Base-by-base conservation (phyloP, 2,797 vertebrate species). In the Odontamblyopus lacepedii region DNA sequence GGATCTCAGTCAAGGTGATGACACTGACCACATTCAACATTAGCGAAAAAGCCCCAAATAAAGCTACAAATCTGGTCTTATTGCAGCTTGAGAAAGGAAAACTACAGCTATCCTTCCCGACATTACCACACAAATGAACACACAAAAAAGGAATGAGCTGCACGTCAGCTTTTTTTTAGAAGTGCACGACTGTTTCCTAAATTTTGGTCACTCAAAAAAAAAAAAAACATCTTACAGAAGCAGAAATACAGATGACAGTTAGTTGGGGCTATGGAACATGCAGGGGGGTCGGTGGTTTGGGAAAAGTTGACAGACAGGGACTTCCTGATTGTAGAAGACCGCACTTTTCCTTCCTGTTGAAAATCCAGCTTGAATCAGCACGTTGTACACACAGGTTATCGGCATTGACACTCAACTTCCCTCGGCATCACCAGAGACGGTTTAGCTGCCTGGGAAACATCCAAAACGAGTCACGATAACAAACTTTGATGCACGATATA, bases 91-190 rank as follows among this genome's bases (percentile, higher is more conserved):
- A 82, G 74, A 77, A 78, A 65, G 83, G 82, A 73, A 80, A 69
- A 86, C 84, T 78, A 71, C 71, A 78, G 61, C 75, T 8, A 74
- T 82, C 77, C 64, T 85, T 88, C 83, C 88, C 86, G 80, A 84
- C 80, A 76, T 89, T 87, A 81, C 82, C 86, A 90, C 92, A 2
- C 11, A 63, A 35, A n/a, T 9, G 8, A 19, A 62, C 83, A 66
- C 67, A 67, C 29, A 64, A 83, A 86, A 30, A 93, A 87, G 94
- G 92, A 96, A 96, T 92, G 92, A 94, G 95, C 94, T 82, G 95
- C 94, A 94, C 88, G 93, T 95, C 94, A 95, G 89, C 91, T 94
- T 59, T 96, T 92, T 90, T 91, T 89, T 69, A 81, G 89, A 89
- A 85, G 48, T 64, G 65, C 83, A 87, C 74, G 78, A 88, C 88